Evolutionary conservation across 2,113 vertebrate genomes (phyloP), one percentile per base, ranked within the genome.

Genomic region (Eulemur macaco): DNA sequence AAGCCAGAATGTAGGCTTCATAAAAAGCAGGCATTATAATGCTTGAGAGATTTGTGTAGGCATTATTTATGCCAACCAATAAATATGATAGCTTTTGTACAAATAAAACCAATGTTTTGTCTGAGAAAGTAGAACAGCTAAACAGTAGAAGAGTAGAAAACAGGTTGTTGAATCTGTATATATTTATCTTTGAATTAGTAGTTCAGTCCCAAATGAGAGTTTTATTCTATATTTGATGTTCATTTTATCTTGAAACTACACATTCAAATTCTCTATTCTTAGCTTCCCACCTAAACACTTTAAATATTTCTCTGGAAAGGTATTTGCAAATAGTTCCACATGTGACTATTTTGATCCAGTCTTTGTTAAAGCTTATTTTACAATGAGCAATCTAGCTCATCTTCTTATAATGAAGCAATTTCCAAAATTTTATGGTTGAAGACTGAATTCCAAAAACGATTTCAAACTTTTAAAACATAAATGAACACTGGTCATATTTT

Each of bases 111-210:
- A 37, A 56, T 29, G 60, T 92, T 97, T 97, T 97, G 80, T 94
- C 96, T 95, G 84, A 94, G 50, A 94, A 97, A 96, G 60, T 92
- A 76, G 39, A 45, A 13, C 82, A 96, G 45, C 66, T 80, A 21
- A 91, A 58, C 20, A 27, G 66, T 69, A 73, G 87, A 81, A 71
- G 15, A 37, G 6, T 11, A 31, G 81, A 86, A 97, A 97, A 95
- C 76, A 94, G 23, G 9, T 50, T 34, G 45, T 86, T 93, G 71
- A 89, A 94, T 85, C 17, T 82, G 20, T 80, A 45, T 87, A 66
- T 94, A 95, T 97, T 96, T 95, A 96, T 47, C 80, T 86, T 66
- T 68, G 78, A 95, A 90, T 97, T 96, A 96, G 78, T 81, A 95
- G 66, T 37, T 93, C 84, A 87, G 42, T 89, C 91, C 58, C 66